Conservation (phyloP, 2,113 vertebrate genomes). For the Hylia prasina region DNA sequence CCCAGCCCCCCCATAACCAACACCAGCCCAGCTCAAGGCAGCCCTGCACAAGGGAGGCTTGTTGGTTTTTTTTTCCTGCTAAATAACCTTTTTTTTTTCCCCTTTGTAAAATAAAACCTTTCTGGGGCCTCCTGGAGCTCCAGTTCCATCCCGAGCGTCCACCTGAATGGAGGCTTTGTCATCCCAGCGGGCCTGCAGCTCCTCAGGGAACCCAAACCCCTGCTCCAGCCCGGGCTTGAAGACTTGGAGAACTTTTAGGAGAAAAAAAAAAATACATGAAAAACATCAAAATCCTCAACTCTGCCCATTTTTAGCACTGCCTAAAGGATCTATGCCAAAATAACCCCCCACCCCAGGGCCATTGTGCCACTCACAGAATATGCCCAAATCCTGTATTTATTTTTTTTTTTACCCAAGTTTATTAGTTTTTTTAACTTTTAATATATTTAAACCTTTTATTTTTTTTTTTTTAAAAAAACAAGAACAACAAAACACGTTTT, state of each 20-base stretch:
- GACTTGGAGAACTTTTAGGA: not conserved
- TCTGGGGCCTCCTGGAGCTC: not conserved
- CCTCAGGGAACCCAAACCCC: not conserved
- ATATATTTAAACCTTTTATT: slow-evolving; percentile 69
- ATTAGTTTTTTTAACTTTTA: slow-evolving; percentile 68
- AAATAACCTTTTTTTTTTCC: not conserved
- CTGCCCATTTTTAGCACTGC: not conserved
- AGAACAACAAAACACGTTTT: slow-evolving; percentile 64
- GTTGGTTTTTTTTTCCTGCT: not conserved
- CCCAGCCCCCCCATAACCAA: fast-evolving
- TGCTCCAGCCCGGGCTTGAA: not conserved
- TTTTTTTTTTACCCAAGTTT: slow-evolving; percentile 42
- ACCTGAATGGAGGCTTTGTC: slow-evolving; percentile 37
- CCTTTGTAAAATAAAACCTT: not conserved
- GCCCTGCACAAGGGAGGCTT: not conserved
- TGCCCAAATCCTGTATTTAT: not conserved
- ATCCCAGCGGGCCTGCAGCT: not conserved
- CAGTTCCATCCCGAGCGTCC: not conserved
- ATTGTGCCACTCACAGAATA: not conserved
- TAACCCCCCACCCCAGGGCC: fast-evolving
- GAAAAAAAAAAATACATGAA: not conserved
- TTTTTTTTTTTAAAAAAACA: not conserved
- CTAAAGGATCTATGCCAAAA: not conserved
- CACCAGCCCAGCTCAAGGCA: fast-evolving
- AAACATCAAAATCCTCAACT: not conserved